These are phyloP conservation scores for Zophobas morio DNA, from an alignment of 1,140 invertebrate species.

Conservation along the genomic window DNA sequence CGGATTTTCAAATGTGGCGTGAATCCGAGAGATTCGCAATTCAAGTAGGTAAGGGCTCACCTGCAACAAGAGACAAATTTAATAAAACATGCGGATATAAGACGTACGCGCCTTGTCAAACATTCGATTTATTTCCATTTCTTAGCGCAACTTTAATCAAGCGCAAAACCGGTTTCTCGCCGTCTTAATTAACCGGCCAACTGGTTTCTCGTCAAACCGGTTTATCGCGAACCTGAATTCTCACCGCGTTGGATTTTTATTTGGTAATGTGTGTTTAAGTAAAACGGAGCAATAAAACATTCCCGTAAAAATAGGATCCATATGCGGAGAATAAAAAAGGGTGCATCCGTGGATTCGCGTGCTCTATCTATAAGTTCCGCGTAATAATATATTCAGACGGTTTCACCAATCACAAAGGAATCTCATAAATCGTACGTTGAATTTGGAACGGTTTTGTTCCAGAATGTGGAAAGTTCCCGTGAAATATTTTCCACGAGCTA, in stretches of 20 bases:
- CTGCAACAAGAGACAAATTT: conserved; percentile 53
- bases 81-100: conserved; percentile 52
- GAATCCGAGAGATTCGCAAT: conserved; percentile 50
- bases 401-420: conserved; percentile 45
- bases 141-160: neutral
- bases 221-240: too few species aligned
- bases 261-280: conserved; percentile 3
- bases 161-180: neutral
- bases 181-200: too few species aligned
- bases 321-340: conserved; percentile 34
- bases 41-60: conserved; percentile 51
- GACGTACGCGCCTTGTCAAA: conserved; percentile 37
- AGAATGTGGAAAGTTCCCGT: conserved; percentile 39
- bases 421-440: conserved; percentile 47
- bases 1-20: conserved; percentile 51
- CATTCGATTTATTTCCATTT: conserved; percentile 45
- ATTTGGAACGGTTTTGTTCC: conserved; percentile 45
- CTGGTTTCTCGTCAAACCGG: too few species aligned
- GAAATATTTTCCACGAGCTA: conserved; percentile 45
- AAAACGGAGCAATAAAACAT: conserved; percentile 22
- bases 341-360: conserved; percentile 29
- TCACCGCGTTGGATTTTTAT: too few species aligned
- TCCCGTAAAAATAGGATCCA: conserved; percentile 19
- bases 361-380: conserved; percentile 28
- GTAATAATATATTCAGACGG: conserved; percentile 39